Percentiles rank a stretch among this genome's conserved stretches.
These are phyloP conservation scores for Thunnus thynnus DNA, from an alignment of 2,113 vertebrate species.

Conservation along the genomic window DNA sequence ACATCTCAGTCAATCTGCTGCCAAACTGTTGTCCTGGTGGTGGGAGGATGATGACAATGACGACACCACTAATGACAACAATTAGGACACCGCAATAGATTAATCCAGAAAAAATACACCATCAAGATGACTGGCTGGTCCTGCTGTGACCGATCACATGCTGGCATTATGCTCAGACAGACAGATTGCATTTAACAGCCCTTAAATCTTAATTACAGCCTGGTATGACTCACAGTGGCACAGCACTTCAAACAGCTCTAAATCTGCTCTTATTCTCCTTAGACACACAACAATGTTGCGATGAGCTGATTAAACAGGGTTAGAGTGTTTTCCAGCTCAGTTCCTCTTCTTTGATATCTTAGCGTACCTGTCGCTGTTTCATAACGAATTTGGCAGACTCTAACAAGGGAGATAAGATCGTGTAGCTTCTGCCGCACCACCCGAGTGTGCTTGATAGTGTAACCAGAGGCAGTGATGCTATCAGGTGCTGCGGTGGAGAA, in stretches of 20 bases:
- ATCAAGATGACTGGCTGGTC: constrained; percentile 37
- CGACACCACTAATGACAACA: constrained; percentile 33
- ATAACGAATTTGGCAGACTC: constrained; percentile 34
- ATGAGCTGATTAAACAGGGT: constrained; percentile 35
- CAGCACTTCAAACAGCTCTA: constrained; percentile 25
- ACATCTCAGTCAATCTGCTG: constrained; percentile 26
- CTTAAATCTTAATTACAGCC: constrained; percentile 70
- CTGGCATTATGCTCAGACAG: constrained; percentile 39
- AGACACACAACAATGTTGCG: constrained; percentile 10
- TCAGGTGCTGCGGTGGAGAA: constrained; percentile 41
- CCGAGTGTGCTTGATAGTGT: constrained; percentile 30
- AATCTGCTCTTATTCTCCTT: constrained; percentile 27
- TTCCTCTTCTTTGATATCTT: constrained; percentile 36
- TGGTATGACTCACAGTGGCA: constrained; percentile 49
- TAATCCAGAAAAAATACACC: constrained; percentile 4
- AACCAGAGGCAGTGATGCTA: constrained; percentile 65
- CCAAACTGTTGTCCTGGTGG: constrained; percentile 10
- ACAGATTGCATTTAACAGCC: constrained; percentile 61
- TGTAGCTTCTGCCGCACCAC: constrained; percentile 21
- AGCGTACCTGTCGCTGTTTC: constrained; percentile 11
- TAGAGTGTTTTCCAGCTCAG: constrained; percentile 41
- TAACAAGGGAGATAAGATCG: constrained; percentile 48
- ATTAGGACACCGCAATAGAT: constrained; percentile 10
- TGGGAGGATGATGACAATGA: not conserved
- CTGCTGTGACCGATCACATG: constrained; percentile 39